A percentile compares a stretch with the other conserved stretches of the same genome.
phyloP scores from a whole-genome alignment of 2,888 invertebrate genomes.

The Ectemnius lituratus region DNA sequence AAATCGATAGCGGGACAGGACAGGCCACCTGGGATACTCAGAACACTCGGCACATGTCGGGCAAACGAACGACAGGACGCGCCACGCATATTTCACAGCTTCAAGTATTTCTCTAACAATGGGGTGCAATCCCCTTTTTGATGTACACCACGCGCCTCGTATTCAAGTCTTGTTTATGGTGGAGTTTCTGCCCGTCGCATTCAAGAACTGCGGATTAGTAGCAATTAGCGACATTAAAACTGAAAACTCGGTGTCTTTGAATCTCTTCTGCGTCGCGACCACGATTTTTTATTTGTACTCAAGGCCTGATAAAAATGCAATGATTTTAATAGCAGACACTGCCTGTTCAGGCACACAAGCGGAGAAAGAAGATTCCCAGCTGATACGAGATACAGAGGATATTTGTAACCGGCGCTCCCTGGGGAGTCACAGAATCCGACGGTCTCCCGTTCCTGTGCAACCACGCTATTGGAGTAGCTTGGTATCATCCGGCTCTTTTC shows the following conservation, averaged over 20 bases:
- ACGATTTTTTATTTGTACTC: no score
- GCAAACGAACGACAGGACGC: slow-evolving; percentile 52
- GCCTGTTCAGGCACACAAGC: no score
- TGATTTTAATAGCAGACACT: no score
- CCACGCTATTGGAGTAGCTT: slow-evolving; percentile 22
- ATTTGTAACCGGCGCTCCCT: slow-evolving; percentile 46
- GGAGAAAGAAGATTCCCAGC: background rate
- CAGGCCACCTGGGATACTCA: slow-evolving; percentile 4
- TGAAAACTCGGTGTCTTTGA: no score
- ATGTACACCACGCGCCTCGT: slow-evolving; percentile 30
- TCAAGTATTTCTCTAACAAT: slow-evolving; percentile 50
- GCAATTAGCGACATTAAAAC: no score
- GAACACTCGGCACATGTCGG: slow-evolving; percentile 46
- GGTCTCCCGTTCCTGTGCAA: slow-evolving; percentile 16
- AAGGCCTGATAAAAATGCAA: no score
- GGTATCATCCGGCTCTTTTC: no score
- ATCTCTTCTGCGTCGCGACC: no score
- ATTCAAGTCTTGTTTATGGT: slow-evolving; percentile 44
- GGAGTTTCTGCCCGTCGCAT: slow-evolving; percentile 30
- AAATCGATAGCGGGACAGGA: slow-evolving; percentile 48
- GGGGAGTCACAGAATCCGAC: slow-evolving; percentile 37
- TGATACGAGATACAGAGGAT: slow-evolving; percentile 30
- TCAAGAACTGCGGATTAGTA: slow-evolving; percentile 15
- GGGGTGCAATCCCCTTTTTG: slow-evolving; percentile 42
- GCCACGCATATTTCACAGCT: slow-evolving; percentile 50